These are phyloP conservation scores for Drosophila baimaii DNA, from an alignment of 1,140 invertebrate genomes.

Conservation along the genomic window DNA sequence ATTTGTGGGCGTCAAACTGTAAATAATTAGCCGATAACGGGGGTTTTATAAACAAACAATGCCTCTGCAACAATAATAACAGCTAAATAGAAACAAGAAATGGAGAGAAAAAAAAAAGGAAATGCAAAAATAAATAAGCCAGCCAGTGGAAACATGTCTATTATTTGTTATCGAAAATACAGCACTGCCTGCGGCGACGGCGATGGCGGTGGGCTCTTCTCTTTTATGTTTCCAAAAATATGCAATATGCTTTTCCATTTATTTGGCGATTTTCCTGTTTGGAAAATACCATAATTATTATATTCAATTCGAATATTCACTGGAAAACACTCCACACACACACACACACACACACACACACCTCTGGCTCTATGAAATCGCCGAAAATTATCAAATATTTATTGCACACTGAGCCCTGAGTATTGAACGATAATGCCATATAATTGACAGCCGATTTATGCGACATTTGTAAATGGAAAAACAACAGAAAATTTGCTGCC, in stretches of 20 bases:
- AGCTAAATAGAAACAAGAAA: constrained; percentile 13
- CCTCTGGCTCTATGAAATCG: background rate
- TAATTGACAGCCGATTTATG: constrained; percentile 75
- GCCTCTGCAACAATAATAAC: constrained; percentile 17
- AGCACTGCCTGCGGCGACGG: constrained; percentile 35
- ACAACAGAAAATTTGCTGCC: constrained; percentile 32
- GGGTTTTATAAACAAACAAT: constrained; percentile 49
- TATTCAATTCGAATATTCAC: background rate
- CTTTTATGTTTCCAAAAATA: constrained; percentile 43
- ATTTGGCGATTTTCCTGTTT: constrained; percentile 49
- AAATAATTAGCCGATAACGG: constrained; percentile 77
- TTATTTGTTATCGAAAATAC: constrained; percentile 70
- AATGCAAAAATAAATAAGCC: constrained; percentile 22
- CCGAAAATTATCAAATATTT: constrained; percentile 52
- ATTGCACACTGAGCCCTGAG: constrained; percentile 37
- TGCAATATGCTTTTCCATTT: constrained; percentile 47
- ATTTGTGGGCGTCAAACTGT: constrained; percentile 54
- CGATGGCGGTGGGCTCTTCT: background rate
- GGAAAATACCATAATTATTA: constrained; percentile 13
- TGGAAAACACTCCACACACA: no score
- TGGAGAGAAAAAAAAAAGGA: constrained; percentile 7
- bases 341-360: no score
- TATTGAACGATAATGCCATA: constrained; percentile 58
- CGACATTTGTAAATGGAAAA: constrained; percentile 52
- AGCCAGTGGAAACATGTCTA: constrained; percentile 57